These are phyloP conservation scores for Xiphophorus couchianus DNA, from an alignment of 2,113 vertebrate genomes.

Conservation along the genomic window DNA sequence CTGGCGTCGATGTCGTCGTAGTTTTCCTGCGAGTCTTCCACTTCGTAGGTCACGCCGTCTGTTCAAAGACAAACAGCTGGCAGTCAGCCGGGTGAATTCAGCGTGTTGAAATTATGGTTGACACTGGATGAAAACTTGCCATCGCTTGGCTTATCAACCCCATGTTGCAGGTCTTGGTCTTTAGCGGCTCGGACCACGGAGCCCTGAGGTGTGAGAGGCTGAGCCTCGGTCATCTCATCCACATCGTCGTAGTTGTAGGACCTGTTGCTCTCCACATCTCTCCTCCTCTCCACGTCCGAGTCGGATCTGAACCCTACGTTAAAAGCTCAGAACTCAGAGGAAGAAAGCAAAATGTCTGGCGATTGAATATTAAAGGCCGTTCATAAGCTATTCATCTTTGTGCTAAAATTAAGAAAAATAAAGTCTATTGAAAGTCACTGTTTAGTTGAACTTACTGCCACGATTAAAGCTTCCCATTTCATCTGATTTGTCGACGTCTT, in stretches of 20 bases:
- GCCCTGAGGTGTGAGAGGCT: neutral
- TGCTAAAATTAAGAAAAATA: neutral
- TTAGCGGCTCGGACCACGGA: neutral
- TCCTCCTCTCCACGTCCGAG: neutral
- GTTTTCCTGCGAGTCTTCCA: constrained; percentile 39
- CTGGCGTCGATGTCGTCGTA: constrained; percentile 62
- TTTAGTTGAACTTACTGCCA: constrained; percentile 36
- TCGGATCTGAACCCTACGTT: constrained; percentile 16
- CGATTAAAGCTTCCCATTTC: constrained; percentile 13
- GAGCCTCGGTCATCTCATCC: constrained; percentile 12
- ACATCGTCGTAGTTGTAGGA: constrained; percentile 71
- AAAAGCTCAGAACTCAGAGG: neutral
- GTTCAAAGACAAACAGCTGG: constrained; percentile 9
- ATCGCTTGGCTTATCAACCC: neutral
- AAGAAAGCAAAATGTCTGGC: neutral
- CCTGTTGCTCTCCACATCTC: neutral
- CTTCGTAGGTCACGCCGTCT: constrained; percentile 53
- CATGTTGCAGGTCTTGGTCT: neutral
- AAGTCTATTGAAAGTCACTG: neutral
- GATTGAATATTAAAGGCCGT: too few species aligned
- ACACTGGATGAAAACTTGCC: constrained; percentile 17
- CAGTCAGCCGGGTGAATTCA: neutral
- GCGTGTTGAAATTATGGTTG: neutral
- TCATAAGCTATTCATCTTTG: neutral
- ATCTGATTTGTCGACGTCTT: constrained; percentile 37